Evolutionary conservation across 1,140 invertebrate genomes (phyloP), one percentile per base, ranked within the genome.

Genomic region (Stegodyphus dumicola): DNA sequence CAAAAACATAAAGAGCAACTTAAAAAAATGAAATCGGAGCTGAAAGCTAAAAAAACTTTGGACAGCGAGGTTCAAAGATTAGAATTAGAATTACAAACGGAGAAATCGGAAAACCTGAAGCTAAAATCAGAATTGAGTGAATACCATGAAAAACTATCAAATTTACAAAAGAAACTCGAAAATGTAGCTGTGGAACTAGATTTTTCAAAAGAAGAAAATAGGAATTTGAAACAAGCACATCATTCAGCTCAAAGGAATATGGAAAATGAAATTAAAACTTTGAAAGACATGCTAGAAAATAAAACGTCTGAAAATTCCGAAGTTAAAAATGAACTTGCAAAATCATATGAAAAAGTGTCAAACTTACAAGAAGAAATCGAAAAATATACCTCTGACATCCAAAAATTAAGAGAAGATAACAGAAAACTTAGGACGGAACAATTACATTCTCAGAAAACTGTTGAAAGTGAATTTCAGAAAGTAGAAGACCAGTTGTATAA

Each of bases 401-500:
- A 86, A 48, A 77, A 86, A 48, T 7, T 86, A n/a, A 71, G 69
- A 65, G 84, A 86, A 53, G 84, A 86, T 13, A 86, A 86, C 17
- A 60, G 84, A 52, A 86, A 86, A 17, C 18, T 86, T 7, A 48
- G 84, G n/a, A 71, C 75, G 60, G 84, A 86, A 13, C 66, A 78
- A 6, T 73, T 86, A 10, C 66, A 71, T 78, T 77, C 84, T 10
- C 84, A 86, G 18, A 86, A 78, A 49, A 86, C 84, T 4, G 69
- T 86, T 7, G 84, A 95, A 87, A 92, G 92, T 70, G 94, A 95
- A 90, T 94, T 95, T 17, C 92, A 93, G 15, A 94, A 94, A 89
- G 89, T 96, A 79, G 93, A 94, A 87, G 93, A 96, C 88, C 93
- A 96, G 91, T 90, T 95, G 5, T 93, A 93, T 88, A 90, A 89